Evolutionary conservation across 2,888 invertebrate species (phyloP), one percentile per base, ranked within the genome.

Genomic region (Cryptops parisi): DNA sequence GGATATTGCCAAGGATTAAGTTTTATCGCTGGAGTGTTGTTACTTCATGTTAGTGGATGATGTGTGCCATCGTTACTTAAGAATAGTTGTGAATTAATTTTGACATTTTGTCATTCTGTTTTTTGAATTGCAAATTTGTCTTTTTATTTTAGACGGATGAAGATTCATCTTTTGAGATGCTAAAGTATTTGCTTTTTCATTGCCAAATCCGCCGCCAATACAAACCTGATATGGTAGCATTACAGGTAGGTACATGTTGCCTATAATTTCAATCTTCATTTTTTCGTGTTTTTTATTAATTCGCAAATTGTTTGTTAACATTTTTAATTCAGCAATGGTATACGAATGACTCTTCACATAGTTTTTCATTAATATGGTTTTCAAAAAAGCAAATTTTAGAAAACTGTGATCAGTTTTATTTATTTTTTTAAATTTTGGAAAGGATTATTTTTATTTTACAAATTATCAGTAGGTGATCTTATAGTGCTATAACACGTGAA

Each of bases 1-100:
- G 94, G 93, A 0, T 96, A 96, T 69, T 96, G 96, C 61, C 96
- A 97, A 71, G 96, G 96, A 0, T 76, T 96, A 9, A 91, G 91
- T 63, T 97, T 96, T 65, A 89, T 96, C 2, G 94, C 93, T 56
- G 96, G 93, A 12, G 81, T 94, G 1, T 73, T 97, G 1, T 73
- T 97, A 9, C 73, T 97, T 61, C 96, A 97, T 71, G 93, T 93
- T 70, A 80, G 84, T 17, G n/a, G n/a, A n/a, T n/a, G n/a, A n/a
- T n/a, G n/a, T n/a, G n/a, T n/a, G n/a, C n/a, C n/a, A n/a, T n/a
- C n/a, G 33, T 33, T 15, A 33, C 33, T 15, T 33, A 9, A 15
- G 6, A 33, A 33, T 33, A 33, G 6, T 33, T 33, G 6, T 33
- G 15, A 33, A 33, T 9, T 33, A 33, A 33, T 33, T 33, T 33